Evolutionary conservation across 1,140 invertebrate species (phyloP).

Genomic region (Drosophila rhopaloa): DNA sequence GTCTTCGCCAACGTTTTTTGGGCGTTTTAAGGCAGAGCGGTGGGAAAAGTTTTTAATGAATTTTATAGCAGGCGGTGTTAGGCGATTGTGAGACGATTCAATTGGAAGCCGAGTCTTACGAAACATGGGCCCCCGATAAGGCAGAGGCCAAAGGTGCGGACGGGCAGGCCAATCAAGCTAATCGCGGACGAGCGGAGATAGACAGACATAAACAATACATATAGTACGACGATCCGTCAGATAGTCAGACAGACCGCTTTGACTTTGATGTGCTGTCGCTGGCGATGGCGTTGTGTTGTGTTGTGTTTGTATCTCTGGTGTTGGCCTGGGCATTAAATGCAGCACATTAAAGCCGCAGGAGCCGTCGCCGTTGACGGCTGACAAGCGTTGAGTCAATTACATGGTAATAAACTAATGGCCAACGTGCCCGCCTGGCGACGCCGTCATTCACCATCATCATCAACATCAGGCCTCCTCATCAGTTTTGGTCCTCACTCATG

Average conservation of each 20-base stretch:
- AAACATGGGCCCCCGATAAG: conserved; percentile 56
- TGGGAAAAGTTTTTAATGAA: conserved; percentile 75
- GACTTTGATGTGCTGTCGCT: conserved; percentile 75
- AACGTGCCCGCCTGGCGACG: conserved; percentile 46
- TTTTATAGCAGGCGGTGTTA: conserved; percentile 69
- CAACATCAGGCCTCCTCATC: conserved; percentile 39
- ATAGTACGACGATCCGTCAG: conserved; percentile 16
- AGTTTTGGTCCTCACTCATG: conserved; percentile 46
- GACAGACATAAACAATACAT: conserved; percentile 11
- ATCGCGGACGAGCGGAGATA: conserved; percentile 32
- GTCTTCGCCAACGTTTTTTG: conserved; percentile 51
- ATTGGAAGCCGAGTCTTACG: conserved; percentile 41
- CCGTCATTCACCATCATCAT: conserved; percentile 44
- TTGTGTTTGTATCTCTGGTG: conserved; percentile 22
- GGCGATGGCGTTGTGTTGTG: conserved; percentile 3
- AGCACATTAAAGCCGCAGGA: conserved; percentile 79
- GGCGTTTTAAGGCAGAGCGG: conserved; percentile 29
- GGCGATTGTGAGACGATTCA: conserved; percentile 55
- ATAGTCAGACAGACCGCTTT: conserved; percentile 55
- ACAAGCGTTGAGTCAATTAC: conserved; percentile 81
- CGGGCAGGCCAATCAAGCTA: conserved; percentile 67
- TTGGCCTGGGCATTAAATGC: conserved; percentile 70
- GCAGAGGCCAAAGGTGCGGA: conserved; percentile 56
- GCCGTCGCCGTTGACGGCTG: conserved; percentile 48
- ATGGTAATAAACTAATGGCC: conserved; percentile 81